Evolutionary conservation across 2,797 vertebrate species (phyloP).

Genomic region (Diceros bicornis): DNA sequence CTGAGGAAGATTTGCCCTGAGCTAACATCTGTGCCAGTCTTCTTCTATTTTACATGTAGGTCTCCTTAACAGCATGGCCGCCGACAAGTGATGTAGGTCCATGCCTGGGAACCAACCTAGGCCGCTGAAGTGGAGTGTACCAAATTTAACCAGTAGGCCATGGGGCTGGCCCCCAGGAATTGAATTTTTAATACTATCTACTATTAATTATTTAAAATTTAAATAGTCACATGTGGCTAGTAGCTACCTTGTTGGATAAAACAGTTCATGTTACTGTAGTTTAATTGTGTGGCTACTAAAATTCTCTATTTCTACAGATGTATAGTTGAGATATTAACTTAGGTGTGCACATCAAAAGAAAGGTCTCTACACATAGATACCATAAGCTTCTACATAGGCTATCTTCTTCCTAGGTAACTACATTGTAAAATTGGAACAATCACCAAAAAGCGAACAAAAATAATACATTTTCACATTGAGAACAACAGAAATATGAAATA

Average conservation of each 20-base stretch:
- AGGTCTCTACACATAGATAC: not conserved
- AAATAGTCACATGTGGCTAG: not conserved
- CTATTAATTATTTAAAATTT: slow-evolving; percentile 47
- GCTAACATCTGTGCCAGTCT: no score
- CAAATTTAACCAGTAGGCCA: no score
- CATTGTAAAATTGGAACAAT: not conserved
- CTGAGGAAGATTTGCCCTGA: no score
- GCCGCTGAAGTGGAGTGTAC: no score
- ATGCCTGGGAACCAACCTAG: no score
- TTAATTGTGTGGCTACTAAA: not conserved
- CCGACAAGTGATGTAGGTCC: no score
- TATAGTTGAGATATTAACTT: not conserved
- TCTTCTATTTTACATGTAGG: no score
- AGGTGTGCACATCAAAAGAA: not conserved
- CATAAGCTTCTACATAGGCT: not conserved
- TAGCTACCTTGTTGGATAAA: not conserved
- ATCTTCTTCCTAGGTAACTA: not conserved
- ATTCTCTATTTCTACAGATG: not conserved
- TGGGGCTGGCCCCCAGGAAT: no score
- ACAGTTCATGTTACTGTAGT: not conserved
- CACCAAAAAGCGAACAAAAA: not conserved
- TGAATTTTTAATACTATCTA: slow-evolving; percentile 24
- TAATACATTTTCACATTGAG: not conserved
- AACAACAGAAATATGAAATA: slow-evolving; percentile 18
- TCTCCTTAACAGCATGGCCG: no score